Percentiles rank a stretch among this genome's conserved stretches.
These are phyloP conservation scores for Brachymystax lenok DNA, from an alignment of 2,797 vertebrate species.

Conservation along the genomic window DNA sequence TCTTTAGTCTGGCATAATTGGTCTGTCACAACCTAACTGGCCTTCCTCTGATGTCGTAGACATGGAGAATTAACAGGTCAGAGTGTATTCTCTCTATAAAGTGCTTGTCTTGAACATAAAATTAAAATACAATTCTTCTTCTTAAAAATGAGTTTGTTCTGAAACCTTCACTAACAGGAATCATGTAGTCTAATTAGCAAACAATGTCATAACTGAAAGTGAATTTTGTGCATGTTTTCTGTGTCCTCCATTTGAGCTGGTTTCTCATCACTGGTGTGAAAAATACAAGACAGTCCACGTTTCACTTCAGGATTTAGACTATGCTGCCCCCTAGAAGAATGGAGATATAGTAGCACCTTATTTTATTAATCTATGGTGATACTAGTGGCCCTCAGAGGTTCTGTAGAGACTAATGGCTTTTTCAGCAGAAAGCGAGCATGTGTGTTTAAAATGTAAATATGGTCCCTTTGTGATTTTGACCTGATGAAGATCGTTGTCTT, in stretches of 20 bases:
- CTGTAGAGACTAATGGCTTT: neutral
- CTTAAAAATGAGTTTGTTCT: neutral
- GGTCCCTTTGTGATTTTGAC: too few species aligned
- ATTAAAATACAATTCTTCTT: neutral
- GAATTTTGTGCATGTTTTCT: neutral
- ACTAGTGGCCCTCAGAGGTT: neutral
- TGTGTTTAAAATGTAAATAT: too few species aligned
- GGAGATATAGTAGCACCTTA: neutral
- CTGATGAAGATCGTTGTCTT: too few species aligned
- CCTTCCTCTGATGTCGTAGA: neutral
- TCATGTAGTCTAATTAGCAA: neutral
- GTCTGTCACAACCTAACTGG: neutral
- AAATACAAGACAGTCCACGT: too few species aligned
- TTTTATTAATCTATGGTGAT: neutral
- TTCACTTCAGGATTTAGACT: neutral
- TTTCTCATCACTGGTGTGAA: neutral
- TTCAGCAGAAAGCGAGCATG: too few species aligned
- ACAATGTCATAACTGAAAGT: neutral
- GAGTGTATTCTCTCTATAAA: neutral
- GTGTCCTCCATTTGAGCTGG: neutral
- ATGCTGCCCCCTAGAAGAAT: slow-evolving; percentile 15
- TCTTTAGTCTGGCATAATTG: neutral
- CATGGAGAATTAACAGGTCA: neutral
- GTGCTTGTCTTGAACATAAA: neutral
- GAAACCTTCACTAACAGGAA: neutral